phyloP scores from a whole-genome alignment of 2,113 vertebrate genomes.

The Cyanoramphus novaezelandiae region DNA sequence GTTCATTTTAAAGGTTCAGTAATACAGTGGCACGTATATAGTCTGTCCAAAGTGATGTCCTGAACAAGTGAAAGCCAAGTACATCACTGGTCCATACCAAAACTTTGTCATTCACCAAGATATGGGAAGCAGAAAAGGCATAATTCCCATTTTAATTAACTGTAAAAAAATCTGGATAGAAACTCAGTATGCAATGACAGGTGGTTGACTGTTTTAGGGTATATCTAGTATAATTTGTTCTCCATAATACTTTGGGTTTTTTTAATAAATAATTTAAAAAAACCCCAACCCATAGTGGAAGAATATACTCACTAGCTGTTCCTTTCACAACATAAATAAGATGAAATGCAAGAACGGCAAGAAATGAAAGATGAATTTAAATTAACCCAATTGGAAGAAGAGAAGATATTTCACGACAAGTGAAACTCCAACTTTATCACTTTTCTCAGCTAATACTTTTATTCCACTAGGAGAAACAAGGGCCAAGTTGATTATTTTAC shows the following conservation, averaged over 20 bases:
- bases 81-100: not conserved
- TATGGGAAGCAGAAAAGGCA: not conserved
- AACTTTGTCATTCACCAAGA: not conserved
- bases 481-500: not conserved
- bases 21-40: not conserved
- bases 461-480: not conserved
- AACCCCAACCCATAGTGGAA: not conserved
- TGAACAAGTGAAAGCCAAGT: not conserved
- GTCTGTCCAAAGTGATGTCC: not conserved
- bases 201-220: not conserved
- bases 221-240: not conserved
- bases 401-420: not conserved
- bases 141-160: constrained; percentile 13
- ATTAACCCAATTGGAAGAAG: not conserved
- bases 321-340: not conserved
- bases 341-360: not conserved
- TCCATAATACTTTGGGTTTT: not conserved
- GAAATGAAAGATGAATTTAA: not conserved
- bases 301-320: not conserved
- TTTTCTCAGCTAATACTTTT: not conserved
- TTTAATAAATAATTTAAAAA: not conserved
- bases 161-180: not conserved
- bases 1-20: not conserved
- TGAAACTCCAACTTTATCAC: not conserved
- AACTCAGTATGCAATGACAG: not conserved